Evolutionary conservation across 2,888 invertebrate species (phyloP), one percentile per base, ranked within the genome.

Genomic region (Napeogenes inachia): DNA sequence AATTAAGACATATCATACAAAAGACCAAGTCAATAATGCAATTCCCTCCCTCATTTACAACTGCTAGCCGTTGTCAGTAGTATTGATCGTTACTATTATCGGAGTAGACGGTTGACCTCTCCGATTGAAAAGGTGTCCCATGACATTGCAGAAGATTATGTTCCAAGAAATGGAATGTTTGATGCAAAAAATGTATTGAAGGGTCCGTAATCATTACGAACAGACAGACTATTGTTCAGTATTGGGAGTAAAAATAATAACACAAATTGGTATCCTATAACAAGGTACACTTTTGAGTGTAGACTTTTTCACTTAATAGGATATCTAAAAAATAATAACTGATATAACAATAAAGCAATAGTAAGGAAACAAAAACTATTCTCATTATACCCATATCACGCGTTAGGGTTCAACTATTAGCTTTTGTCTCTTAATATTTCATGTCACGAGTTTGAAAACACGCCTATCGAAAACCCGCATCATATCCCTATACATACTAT

Each of bases 401-500:
- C n/a, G 38, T 35, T 47, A n/a, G 33, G 54, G 57, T 64, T 59
- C 55, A 58, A 64, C 53, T 62, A 56, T 60, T 45, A 64, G 59
- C 61, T 60, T 55, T 62, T 45, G 46, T 54, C 53, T 53, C 59
- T 59, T 33, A 57, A 33, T 13, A 56, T 64, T 64, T 64, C 66
- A 33, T 47, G 61, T 64, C 66, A 66, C 66, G 66, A 64, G 57
- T 59, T 8, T 55, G 38, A 30, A 32, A 58, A 55, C 59, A 60
- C 60, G 61, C 38, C 60, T 42, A 57, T 35, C 46, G 35, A 30
- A 42, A 50, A 32, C 59, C 50, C 57, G 55, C 66, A 57, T 64
- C 53, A 59, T 46, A 53, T 38, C 42, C 53, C 50, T 66, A 66
- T 64, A 66, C 66, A 65, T 47, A 57, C 54, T 42, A 21, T 46